Evolutionary conservation across 2,113 vertebrate genomes (phyloP).

Genomic region (Erythrolamprus reginae): DNA sequence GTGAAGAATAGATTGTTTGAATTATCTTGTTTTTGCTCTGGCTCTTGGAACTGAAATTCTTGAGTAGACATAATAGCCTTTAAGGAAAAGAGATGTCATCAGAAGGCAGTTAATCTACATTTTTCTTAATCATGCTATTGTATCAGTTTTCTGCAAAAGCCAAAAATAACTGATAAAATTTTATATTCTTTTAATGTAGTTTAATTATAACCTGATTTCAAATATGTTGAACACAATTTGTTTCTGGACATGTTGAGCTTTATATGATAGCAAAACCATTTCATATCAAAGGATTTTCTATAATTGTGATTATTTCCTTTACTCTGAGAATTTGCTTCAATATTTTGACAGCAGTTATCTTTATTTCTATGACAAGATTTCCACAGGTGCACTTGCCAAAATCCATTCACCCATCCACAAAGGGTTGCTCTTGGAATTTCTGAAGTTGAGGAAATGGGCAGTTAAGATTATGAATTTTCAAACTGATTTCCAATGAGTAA

Average conservation of each 20-base stretch:
- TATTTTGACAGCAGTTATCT: background rate
- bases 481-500: background rate
- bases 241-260: background rate
- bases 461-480: background rate
- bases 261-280: background rate
- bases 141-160: background rate
- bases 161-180: background rate
- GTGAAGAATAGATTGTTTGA: rapidly evolving
- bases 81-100: background rate
- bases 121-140: background rate
- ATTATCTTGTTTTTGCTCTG: background rate
- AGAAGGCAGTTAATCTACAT: background rate
- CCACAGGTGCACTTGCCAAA: background rate
- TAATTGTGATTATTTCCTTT: background rate
- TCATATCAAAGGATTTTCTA: background rate
- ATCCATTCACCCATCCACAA: background rate
- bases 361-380: background rate
- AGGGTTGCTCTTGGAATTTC: background rate
- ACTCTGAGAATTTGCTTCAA: background rate
- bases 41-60: constrained; percentile 4
- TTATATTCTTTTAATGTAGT: background rate
- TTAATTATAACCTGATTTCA: background rate
- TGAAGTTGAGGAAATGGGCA: background rate
- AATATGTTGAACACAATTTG: background rate
- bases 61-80: constrained; percentile 13